phyloP scores from a whole-genome alignment of 2,888 invertebrate species.

The Alloplasta piceator region DNA sequence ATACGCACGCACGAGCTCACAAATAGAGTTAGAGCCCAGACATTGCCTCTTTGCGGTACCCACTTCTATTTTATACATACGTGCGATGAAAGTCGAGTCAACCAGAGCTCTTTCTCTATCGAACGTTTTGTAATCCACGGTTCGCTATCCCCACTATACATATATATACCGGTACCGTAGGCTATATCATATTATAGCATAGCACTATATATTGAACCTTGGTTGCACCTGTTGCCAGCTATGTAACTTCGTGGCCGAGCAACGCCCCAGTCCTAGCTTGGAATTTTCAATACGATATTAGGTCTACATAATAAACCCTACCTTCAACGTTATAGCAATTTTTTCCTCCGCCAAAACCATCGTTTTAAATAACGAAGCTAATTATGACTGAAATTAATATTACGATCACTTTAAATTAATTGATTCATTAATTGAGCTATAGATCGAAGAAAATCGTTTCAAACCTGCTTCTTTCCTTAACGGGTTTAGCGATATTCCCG shows the following conservation, averaged over 20 bases:
- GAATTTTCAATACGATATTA: conserved; percentile 35
- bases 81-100: conserved; percentile 56
- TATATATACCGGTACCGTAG: conserved; percentile 29
- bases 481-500: neutral
- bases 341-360: neutral
- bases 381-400: neutral
- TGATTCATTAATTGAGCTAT: neutral
- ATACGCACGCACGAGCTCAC: conserved; percentile 60
- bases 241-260: conserved; percentile 43
- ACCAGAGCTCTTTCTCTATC: conserved; percentile 49
- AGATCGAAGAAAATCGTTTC: neutral
- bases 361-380: neutral
- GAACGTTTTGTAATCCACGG: conserved; percentile 51
- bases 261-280: conserved; percentile 3
- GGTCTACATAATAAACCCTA: conserved; percentile 4
- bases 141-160: conserved; percentile 8
- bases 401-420: neutral
- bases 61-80: conserved; percentile 2
- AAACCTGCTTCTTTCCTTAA: neutral
- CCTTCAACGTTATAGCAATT: conserved; percentile 1
- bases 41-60: conserved; percentile 11
- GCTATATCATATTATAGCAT: conserved; percentile 54
- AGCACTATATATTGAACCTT: conserved; percentile 15
- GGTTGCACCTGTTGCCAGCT: conserved; percentile 56
- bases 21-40: conserved; percentile 39